phyloP scores from a whole-genome alignment of 2,888 invertebrate genomes.

The Drepana falcataria region DNA sequence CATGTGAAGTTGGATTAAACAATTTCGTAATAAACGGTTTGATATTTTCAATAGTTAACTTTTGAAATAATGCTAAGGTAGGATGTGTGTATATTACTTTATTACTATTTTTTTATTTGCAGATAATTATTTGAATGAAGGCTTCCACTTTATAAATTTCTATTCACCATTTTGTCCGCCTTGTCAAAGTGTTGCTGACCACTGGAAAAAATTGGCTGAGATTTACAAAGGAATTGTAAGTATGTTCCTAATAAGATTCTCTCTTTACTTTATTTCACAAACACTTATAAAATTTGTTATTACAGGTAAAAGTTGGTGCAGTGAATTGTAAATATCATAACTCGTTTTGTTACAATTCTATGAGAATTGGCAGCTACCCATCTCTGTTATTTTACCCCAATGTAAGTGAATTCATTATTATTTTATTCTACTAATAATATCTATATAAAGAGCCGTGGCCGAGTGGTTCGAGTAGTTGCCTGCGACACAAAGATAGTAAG shows the following conservation, averaged over 20 bases:
- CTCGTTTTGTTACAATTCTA: slow-evolving; percentile 83
- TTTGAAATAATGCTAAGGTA: too few species aligned
- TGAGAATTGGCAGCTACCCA: slow-evolving; percentile 87
- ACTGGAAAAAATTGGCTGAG: slow-evolving; percentile 88
- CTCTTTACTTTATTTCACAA: background rate
- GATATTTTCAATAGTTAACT: too few species aligned
- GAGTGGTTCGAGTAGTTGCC: too few species aligned
- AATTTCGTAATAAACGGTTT: too few species aligned
- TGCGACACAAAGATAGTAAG: too few species aligned
- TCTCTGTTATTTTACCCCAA: slow-evolving; percentile 83
- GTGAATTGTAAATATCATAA: slow-evolving; percentile 94
- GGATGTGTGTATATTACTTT: too few species aligned
- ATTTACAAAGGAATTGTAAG: slow-evolving; percentile 87
- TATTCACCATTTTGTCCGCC: slow-evolving; percentile 93
- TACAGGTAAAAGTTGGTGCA: slow-evolving; percentile 84
- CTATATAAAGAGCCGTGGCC: too few species aligned
- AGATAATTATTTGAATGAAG: slow-evolving; percentile 78
- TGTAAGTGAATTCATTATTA: slow-evolving; percentile 51
- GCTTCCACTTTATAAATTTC: slow-evolving; percentile 91
- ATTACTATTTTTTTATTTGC: slow-evolving; percentile 27
- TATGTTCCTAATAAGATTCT: slow-evolving; percentile 7
- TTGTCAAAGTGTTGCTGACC: slow-evolving; percentile 89
- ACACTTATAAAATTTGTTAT: slow-evolving; percentile 10
- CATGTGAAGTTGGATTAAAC: too few species aligned
- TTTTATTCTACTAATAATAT: too few species aligned